Evolutionary conservation across 2,888 invertebrate genomes (phyloP).

Genomic region (Eugnorisma glareosa): DNA sequence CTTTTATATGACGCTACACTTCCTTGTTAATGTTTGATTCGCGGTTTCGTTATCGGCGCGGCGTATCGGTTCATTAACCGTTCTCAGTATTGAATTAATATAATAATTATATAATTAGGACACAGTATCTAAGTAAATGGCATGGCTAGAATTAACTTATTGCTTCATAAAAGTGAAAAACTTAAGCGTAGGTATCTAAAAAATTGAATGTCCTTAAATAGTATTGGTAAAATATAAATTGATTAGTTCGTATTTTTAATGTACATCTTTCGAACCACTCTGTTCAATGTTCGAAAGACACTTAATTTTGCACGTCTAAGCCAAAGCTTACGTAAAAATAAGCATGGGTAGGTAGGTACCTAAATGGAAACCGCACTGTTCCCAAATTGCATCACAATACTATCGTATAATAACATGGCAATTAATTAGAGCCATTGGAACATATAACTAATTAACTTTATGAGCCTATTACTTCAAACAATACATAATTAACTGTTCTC

Average conservation of each 20-base stretch:
- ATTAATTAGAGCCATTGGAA: constrained; percentile 64
- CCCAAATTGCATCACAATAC: constrained; percentile 62
- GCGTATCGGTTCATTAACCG: constrained; percentile 26
- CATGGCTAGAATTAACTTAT: neutral
- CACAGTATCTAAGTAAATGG: neutral
- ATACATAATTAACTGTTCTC: constrained; percentile 68
- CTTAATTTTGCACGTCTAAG: neutral
- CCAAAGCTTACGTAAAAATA: constrained; percentile 56
- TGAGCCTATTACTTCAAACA: constrained; percentile 63
- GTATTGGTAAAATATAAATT: neutral
- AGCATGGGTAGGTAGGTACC: neutral
- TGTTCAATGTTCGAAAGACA: neutral
- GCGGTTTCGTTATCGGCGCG: constrained; percentile 67
- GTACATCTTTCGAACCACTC: neutral
- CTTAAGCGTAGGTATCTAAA: too few relatives aligned
- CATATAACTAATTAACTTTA: constrained; percentile 65
- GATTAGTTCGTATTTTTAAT: neutral
- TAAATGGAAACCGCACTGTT: constrained; percentile 50
- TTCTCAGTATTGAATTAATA: constrained; percentile 16
- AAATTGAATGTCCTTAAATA: neutral
- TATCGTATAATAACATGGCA: constrained; percentile 49
- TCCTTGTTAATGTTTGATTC: constrained; percentile 75
- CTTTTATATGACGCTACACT: constrained; percentile 79
- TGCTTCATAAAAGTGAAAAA: constrained; percentile 4
- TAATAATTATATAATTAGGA: neutral